A percentile compares a stretch with the other conserved stretches of the same genome.
phyloP scores from a whole-genome alignment of 2,113 vertebrate species.

The Clarias gariepinus region DNA sequence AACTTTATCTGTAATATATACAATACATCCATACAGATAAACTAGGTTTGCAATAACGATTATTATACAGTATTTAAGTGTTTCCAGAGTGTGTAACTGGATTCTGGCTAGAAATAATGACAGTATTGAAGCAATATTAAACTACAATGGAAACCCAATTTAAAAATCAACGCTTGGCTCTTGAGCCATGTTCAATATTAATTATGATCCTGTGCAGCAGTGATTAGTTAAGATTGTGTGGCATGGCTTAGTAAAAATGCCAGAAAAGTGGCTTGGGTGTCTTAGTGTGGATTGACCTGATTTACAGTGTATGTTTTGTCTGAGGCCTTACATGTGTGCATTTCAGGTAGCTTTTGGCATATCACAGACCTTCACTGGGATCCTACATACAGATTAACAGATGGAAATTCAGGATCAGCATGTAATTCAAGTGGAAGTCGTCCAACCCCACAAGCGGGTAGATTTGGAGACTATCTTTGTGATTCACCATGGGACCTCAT shows the following conservation, averaged over 20 bases:
- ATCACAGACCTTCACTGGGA: conserved; percentile 90
- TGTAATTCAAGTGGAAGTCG: conserved; percentile 80
- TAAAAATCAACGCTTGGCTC: background rate
- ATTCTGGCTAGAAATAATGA: background rate
- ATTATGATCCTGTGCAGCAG: background rate
- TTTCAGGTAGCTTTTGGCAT: conserved; percentile 88
- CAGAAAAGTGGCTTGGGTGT: background rate
- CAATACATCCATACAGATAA: background rate
- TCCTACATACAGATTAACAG: conserved; percentile 71
- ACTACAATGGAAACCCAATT: background rate
- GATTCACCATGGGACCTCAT: conserved; percentile 87
- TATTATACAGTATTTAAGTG: background rate
- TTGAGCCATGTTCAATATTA: background rate
- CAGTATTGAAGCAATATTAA: background rate
- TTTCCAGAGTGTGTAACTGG: background rate
- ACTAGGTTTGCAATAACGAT: background rate
- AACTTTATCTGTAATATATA: background rate
- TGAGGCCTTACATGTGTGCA: background rate
- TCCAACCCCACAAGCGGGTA: conserved; percentile 70
- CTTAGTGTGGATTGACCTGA: background rate
- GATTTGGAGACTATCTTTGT: conserved; percentile 85
- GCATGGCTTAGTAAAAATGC: background rate
- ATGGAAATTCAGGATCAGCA: conserved; percentile 62
- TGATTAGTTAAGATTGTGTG: background rate
- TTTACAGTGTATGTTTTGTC: background rate